Base-by-base conservation (phyloP, 2,888 invertebrate species). In the Apamea epomidion region DNA sequence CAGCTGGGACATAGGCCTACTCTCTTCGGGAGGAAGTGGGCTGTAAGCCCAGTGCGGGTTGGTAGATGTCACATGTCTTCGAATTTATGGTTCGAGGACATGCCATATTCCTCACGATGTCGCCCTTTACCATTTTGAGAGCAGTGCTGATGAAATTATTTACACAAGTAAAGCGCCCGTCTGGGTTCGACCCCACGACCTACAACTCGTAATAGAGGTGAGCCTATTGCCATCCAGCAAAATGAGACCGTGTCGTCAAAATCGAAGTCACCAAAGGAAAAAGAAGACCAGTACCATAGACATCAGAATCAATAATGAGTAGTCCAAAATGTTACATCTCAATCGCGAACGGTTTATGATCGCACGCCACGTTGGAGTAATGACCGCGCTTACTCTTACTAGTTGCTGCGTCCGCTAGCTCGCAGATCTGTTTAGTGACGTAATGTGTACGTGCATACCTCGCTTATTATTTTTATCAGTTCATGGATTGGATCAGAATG, bases 231-330 rank as follows among this genome's bases (percentile, higher is more conserved):
- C n/a, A n/a, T n/a, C 51, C 51, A 32, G 42, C 29, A 37, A 48
- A 32, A n/a, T 32, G 2, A 51, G 5, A 21, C 12, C 18, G n/a
- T 37, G 51, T 54, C 29, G 16, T 62, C 32, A 62, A 18, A 76
- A 29, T 68, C 14, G 16, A 42, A 83, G 2, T n/a, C n/a, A 29
- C 12, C 21, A 7, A 60, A 42, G 58, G 14, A 45, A 70, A 70
- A 65, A 62, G 25, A 48, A 21, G 8, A 71, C 25, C 14, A 32
- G 21, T 12, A 51, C 16, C 48, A 67, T 32, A 18, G n/a, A 65
- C 29, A 79, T 74, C 93, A 94, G 91, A 93, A 93, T 94, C 94
- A 94, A 94, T 95, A 94, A 95, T 94, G 78, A 81, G 73, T 74
- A 51, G 74, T 68, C 37, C 25, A 72, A 85, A 80, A 82, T 71